These are phyloP conservation scores for Netelia fuscicornis DNA, from an alignment of 2,888 invertebrate genomes.

Conservation along the genomic window DNA sequence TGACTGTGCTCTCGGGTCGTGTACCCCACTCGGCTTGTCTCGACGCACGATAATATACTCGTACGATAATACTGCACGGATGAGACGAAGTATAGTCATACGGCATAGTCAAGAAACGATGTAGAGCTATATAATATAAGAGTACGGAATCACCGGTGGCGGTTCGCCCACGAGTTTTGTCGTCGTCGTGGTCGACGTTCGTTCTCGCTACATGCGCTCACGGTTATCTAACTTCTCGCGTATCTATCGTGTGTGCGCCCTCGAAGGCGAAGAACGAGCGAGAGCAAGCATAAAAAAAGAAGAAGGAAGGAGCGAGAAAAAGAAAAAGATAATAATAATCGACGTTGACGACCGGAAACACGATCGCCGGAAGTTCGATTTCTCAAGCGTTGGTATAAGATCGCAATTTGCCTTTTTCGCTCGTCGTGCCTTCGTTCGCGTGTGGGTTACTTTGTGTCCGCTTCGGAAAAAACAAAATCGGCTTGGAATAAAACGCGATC, in stretches of 20 bases:
- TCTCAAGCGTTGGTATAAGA: neutral
- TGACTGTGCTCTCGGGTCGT: conserved; percentile 39
- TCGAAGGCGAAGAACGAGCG: neutral
- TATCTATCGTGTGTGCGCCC: conserved; percentile 14
- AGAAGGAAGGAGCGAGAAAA: neutral
- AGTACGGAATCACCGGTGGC: conserved; percentile 16
- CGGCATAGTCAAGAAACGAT: conserved; percentile 16
- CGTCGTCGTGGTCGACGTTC: conserved; percentile 37
- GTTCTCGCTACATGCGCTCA: conserved; percentile 33
- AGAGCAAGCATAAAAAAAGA: neutral
- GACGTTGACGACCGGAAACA: conserved; percentile 73
- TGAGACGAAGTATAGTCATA: conserved; percentile 8
- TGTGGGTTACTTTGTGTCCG: no score
- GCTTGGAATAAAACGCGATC: no score
- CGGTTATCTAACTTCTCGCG: conserved; percentile 44
- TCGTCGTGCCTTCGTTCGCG: conserved; percentile 37
- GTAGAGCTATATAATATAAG: conserved; percentile 5
- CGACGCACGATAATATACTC: neutral
- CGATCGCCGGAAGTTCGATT: conserved; percentile 70
- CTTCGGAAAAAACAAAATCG: no score
- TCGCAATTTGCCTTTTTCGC: conserved; percentile 29
- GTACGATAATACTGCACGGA: conserved; percentile 33
- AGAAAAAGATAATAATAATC: conserved; percentile 10
- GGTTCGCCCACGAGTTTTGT: conserved; percentile 57
- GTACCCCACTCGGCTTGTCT: conserved; percentile 44